Percentiles rank a stretch among this genome's conserved stretches.
These are phyloP conservation scores for Epinephelus lanceolatus DNA, from an alignment of 2,113 vertebrate genomes.

Conservation along the genomic window DNA sequence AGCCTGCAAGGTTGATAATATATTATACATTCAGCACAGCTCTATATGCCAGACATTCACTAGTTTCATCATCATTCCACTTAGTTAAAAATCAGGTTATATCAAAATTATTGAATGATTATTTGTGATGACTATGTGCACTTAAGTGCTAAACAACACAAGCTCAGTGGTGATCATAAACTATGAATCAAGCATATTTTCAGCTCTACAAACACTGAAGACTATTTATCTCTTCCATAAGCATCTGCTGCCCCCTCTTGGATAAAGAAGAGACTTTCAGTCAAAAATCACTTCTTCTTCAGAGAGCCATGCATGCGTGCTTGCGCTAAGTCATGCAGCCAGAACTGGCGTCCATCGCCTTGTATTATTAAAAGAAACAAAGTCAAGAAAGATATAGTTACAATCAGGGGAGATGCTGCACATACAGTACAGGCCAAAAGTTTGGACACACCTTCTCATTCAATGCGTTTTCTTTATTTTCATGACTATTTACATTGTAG, in stretches of 20 bases:
- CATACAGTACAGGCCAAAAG: too few species aligned
- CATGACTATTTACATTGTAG: too few species aligned
- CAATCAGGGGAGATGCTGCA: too few species aligned
- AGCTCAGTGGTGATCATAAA: too few species aligned
- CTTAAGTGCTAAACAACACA: neutral
- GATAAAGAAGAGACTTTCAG: neutral
- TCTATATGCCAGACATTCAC: neutral
- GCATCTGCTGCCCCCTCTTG: constrained; percentile 66
- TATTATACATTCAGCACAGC: too few species aligned
- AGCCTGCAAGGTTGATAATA: too few species aligned
- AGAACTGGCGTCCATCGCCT: too few species aligned
- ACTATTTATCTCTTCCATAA: neutral
- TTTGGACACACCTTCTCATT: too few species aligned
- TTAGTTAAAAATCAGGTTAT: neutral
- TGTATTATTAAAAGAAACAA: too few species aligned
- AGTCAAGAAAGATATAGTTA: too few species aligned
- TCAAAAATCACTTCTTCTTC: neutral
- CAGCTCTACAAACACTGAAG: too few species aligned
- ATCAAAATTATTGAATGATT: neutral
- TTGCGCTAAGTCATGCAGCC: neutral
- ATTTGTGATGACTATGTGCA: neutral
- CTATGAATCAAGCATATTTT: neutral
- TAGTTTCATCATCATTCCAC: neutral
- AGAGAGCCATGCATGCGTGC: neutral
- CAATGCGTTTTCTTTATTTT: too few species aligned